Evolutionary conservation across 92 coral and sea anemone genomes (phyloP).

Genomic region (Pocillopora meandrina): DNA sequence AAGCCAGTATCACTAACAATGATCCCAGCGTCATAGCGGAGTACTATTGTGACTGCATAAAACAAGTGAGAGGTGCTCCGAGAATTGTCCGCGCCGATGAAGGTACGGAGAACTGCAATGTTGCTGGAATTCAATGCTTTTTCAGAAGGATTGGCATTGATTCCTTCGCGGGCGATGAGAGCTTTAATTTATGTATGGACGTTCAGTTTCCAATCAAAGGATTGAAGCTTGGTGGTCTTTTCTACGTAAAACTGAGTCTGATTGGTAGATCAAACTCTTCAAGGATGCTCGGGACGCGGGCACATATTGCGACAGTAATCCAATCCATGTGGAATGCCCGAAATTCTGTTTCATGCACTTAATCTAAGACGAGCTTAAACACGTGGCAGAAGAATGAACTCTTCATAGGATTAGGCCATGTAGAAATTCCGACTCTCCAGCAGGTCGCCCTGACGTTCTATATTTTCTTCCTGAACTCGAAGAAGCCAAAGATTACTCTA

Average conservation of each 20-base stretch:
- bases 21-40: constrained; percentile 43
- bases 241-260: neutral
- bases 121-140: constrained; percentile 47
- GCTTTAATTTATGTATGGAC: neutral
- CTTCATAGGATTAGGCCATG: constrained; percentile 56
- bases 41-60: constrained; percentile 37
- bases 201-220: constrained; percentile 14
- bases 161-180: neutral
- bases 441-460: constrained; percentile 57
- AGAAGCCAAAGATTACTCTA: too few relatives aligned
- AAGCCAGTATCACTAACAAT: constrained; percentile 49
- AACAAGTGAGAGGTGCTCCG: constrained; percentile 30
- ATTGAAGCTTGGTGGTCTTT: constrained; percentile 11
- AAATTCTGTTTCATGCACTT: constrained; percentile 40
- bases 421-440: constrained; percentile 45
- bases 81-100: constrained; percentile 33
- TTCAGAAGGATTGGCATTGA: neutral
- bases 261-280: constrained; percentile 9
- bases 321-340: constrained; percentile 29
- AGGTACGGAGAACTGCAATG: constrained; percentile 56
- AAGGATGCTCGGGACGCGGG: neutral
- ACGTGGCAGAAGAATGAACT: constrained; percentile 47
- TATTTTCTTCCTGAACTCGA: constrained; percentile 1
- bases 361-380: constrained; percentile 28
- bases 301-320: constrained; percentile 18